A percentile compares a stretch with the other conserved stretches of the same genome.
Evolutionary conservation across 2,888 invertebrate genomes (phyloP).

Genomic region (Drosophila greeni): DNA sequence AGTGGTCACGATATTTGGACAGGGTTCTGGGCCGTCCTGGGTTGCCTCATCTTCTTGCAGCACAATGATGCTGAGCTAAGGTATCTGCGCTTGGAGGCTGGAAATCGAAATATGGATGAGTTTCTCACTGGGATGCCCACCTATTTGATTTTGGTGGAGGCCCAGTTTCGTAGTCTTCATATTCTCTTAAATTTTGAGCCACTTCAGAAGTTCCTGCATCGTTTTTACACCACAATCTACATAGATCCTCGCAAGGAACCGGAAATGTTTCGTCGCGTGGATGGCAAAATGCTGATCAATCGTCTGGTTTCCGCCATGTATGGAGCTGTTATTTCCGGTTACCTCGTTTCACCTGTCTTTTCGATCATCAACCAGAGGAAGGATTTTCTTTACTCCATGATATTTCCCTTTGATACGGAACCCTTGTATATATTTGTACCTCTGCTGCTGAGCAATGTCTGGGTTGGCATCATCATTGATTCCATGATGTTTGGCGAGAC

Average conservation of each 20-base stretch:
- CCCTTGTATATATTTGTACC: conserved; percentile 54
- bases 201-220: conserved; percentile 56
- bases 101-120: conserved; percentile 57
- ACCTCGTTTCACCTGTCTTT: conserved; percentile 46
- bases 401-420: conserved; percentile 46
- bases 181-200: conserved; percentile 41
- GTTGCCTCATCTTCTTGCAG: conserved; percentile 46
- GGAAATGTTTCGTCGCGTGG: conserved; percentile 42
- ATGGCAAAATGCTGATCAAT: conserved; percentile 48
- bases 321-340: conserved; percentile 42
- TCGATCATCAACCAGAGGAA: conserved; percentile 37
- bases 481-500: conserved; percentile 65
- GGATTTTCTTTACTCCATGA: conserved; percentile 58
- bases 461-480: conserved; percentile 57
- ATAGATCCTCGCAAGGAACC: conserved; percentile 57
- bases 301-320: conserved; percentile 55
- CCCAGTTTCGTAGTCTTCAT: conserved; percentile 58
- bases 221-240: conserved; percentile 63
- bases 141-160: conserved; percentile 64
- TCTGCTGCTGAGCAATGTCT: conserved; percentile 52
- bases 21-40: conserved; percentile 40
- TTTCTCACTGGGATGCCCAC: conserved; percentile 67
- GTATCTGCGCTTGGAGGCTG: conserved; percentile 49
- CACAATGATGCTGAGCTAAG: conserved; percentile 65
- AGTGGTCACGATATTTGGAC: conserved; percentile 40